Percentiles rank a stretch among this genome's conserved stretches.
phyloP scores from a whole-genome alignment of 2,888 invertebrate genomes.

The Oligia strigilis region DNA sequence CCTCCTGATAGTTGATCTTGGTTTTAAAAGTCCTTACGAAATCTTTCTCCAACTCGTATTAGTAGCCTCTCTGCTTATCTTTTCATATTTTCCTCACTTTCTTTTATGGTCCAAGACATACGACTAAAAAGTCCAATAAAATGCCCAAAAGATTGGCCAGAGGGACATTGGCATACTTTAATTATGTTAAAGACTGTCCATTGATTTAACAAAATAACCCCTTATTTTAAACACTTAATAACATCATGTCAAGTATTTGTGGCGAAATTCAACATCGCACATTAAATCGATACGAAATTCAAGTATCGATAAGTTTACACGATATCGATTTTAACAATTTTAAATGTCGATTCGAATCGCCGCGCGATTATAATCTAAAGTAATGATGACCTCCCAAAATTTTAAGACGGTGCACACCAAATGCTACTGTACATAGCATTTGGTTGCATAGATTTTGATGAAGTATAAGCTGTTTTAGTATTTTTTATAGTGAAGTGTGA shows the following conservation, averaged over 20 bases:
- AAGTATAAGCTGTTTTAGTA: not conserved
- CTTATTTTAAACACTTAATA: conserved; percentile 52
- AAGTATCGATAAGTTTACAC: conserved; percentile 54
- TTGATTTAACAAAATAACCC: conserved; percentile 46
- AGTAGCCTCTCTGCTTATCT: not conserved
- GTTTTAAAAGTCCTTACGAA: not conserved
- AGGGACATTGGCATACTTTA: conserved; percentile 25
- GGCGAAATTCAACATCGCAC: conserved; percentile 54
- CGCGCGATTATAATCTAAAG: conserved; percentile 76
- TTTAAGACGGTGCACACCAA: conserved; percentile 38
- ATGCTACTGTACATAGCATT: conserved; percentile 8
- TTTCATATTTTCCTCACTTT: not conserved
- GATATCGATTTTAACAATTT: conserved; percentile 70
- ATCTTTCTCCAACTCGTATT: not conserved
- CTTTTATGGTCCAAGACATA: not conserved
- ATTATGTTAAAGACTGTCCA: conserved; percentile 28
- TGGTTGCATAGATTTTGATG: not conserved
- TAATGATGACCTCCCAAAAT: conserved; percentile 75
- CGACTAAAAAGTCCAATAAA: not conserved
- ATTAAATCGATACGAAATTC: conserved; percentile 57
- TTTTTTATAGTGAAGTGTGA: too few species aligned
- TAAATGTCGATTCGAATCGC: conserved; percentile 74
- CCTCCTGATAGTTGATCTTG: not conserved
- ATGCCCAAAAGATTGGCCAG: not conserved
- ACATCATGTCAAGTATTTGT: conserved; percentile 50